These are phyloP conservation scores for Thomomys bottae DNA, from an alignment of 2,113 vertebrate species.

Conservation along the genomic window DNA sequence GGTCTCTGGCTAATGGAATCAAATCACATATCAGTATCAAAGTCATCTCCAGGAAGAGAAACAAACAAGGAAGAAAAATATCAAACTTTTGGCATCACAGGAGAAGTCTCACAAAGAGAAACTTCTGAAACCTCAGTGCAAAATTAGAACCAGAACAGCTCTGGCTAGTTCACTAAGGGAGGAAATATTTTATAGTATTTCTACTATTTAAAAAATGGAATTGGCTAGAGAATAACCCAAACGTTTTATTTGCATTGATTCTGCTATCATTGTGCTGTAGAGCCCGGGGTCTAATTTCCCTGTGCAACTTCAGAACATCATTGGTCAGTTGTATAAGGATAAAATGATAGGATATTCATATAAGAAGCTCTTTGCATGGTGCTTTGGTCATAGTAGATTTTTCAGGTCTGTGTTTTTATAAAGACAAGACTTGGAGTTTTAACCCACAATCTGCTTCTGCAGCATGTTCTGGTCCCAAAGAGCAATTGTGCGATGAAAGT, in stretches of 20 bases:
- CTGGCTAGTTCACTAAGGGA: neutral
- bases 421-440: neutral
- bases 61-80: constrained; percentile 36
- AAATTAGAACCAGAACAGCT: constrained; percentile 25
- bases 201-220: neutral
- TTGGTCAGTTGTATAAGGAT: neutral
- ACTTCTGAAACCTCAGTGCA: constrained; percentile 24
- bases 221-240: neutral
- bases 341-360: neutral
- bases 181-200: constrained; percentile 37
- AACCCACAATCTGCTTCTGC: neutral
- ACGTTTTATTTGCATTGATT: neutral
- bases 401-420: neutral
- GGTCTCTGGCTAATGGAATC: constrained; percentile 35
- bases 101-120: constrained; percentile 51
- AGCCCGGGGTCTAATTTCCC: neutral
- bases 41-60: constrained; percentile 33
- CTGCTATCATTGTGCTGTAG: neutral
- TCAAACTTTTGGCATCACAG: constrained; percentile 37
- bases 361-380: neutral
- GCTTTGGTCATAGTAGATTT: neutral
- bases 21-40: constrained; percentile 56
- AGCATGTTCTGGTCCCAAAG: neutral
- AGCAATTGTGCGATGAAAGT: neutral
- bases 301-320: neutral